Conservation (phyloP, 1,140 invertebrate genomes). For the Rhopalosiphum maidis region DNA sequence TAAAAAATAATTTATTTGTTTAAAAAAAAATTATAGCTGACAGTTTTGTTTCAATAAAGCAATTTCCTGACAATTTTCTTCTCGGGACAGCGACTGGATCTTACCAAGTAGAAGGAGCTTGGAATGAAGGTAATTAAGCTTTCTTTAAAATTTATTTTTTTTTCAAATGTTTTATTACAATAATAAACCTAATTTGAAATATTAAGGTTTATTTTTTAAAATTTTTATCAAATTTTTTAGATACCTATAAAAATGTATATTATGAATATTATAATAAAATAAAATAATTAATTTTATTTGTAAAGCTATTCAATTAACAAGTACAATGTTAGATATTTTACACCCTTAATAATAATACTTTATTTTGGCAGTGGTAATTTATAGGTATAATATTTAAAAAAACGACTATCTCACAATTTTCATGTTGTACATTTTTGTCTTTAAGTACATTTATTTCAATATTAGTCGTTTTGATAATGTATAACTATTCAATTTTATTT, state of each 20-base stretch:
- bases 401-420: no score
- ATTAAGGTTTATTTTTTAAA: not conserved
- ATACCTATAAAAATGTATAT: not conserved
- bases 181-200: not conserved
- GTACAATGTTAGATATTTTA: no score
- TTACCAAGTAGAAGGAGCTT: not conserved
- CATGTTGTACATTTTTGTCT: no score
- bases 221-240: not conserved
- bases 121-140: not conserved
- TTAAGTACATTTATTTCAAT: no score
- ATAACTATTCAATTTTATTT: no score
- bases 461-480: no score
- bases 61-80: not conserved
- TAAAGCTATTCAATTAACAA: no score
- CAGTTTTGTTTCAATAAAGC: not conserved
- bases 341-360: no score
- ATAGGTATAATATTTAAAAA: no score
- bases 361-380: no score
- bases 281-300: not conserved
- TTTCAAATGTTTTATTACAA: not conserved
- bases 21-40: not conserved
- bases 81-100: not conserved
- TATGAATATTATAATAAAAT: not conserved
- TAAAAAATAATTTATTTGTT: not conserved
- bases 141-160: not conserved